A percentile compares a stretch with the other conserved stretches of the same genome.
These are phyloP conservation scores for Drosophila bunnanda DNA, from an alignment of 2,888 invertebrate genomes.

Conservation along the genomic window DNA sequence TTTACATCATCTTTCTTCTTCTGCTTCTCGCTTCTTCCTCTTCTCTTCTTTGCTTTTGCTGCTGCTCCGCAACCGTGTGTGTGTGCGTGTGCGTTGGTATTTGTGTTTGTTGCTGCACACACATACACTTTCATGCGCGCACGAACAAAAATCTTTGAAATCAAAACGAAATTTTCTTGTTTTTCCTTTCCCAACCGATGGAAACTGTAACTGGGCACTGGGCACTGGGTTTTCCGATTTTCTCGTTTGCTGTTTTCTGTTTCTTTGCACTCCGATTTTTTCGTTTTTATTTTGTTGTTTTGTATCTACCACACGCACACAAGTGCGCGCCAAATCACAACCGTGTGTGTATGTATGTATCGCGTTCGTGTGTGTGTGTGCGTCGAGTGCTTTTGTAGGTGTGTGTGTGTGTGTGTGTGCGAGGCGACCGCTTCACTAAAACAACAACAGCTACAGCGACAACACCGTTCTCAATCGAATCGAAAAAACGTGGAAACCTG, in stretches of 20 bases:
- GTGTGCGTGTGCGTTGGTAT: constrained; percentile 9
- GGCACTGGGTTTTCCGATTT: constrained; percentile 33
- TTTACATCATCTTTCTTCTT: constrained; percentile 78
- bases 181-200: constrained; percentile 24
- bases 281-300: constrained; percentile 55
- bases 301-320: constrained; percentile 65
- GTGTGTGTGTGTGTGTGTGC: constrained; percentile 40
- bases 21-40: constrained; percentile 50
- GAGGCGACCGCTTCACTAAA: constrained; percentile 40
- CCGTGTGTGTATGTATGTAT: constrained; percentile 68
- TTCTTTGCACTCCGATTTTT: constrained; percentile 56
- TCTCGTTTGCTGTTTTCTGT: constrained; percentile 42
- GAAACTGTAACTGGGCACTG: constrained; percentile 32
- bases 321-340: constrained; percentile 76
- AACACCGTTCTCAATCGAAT: constrained; percentile 21
- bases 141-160: constrained; percentile 53
- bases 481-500: constrained; percentile 34
- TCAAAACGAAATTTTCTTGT: constrained; percentile 55
- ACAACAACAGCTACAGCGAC: constrained; percentile 25
- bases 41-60: constrained; percentile 65
- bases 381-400: constrained; percentile 31
- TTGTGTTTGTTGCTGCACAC: constrained; percentile 40
- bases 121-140: constrained; percentile 43
- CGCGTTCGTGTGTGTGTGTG: constrained; percentile 12
- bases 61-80: constrained; percentile 16